Percentiles rank a stretch among this genome's conserved stretches.
These are phyloP conservation scores for Bombylius discolor DNA, from an alignment of 2,888 invertebrate species.

Conservation along the genomic window DNA sequence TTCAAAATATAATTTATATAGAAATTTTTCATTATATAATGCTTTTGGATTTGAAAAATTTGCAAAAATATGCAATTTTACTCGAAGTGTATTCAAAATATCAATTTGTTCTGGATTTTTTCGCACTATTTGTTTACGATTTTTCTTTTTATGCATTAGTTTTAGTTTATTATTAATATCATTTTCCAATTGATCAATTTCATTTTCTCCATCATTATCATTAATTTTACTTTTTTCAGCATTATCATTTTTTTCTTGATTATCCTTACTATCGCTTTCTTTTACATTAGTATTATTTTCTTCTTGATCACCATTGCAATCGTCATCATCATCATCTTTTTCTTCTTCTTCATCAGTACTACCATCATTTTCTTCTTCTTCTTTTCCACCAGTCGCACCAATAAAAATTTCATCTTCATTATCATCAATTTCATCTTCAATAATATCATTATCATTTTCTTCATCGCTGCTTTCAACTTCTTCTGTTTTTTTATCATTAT, in stretches of 20 bases:
- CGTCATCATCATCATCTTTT: conserved; percentile 6
- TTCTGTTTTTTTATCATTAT: conserved; percentile 8
- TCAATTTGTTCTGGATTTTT: background rate
- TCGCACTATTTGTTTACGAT: background rate
- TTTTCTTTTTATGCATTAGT: background rate
- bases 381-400: conserved; percentile 3
- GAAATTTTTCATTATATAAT: conserved; percentile 59
- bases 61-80: conserved; percentile 61
- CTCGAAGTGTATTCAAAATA: conserved; percentile 37
- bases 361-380: conserved; percentile 4
- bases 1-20: conserved; percentile 64
- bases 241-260: conserved; percentile 18
- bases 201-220: background rate
- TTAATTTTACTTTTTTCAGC: background rate
- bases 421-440: too few species aligned
- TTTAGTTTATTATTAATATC: background rate
- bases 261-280: conserved; percentile 30
- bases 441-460: too few species aligned
- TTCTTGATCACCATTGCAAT: too few species aligned
- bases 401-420: too few species aligned
- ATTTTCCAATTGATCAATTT: background rate
- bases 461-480: background rate
- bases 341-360: conserved; percentile 15
- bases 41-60: conserved; percentile 71
- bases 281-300: conserved; percentile 6